phyloP scores from a whole-genome alignment of 2,113 vertebrate species.

The Stegostoma tigrinum region DNA sequence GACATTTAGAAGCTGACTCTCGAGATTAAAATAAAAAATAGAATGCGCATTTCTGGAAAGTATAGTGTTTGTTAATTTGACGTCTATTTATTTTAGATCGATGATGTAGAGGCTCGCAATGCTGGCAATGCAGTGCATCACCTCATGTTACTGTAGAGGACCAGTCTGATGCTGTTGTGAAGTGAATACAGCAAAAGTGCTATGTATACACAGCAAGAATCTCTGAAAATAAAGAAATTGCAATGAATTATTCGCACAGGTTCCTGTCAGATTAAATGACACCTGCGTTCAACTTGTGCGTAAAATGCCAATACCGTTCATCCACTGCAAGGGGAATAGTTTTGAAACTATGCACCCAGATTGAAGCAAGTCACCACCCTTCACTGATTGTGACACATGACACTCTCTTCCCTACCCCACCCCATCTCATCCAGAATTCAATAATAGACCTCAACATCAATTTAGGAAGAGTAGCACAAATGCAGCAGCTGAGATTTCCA shows the following conservation, averaged over 20 bases:
- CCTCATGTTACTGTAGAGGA: neutral
- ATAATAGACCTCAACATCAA: neutral
- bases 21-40: conserved; percentile 25
- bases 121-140: neutral
- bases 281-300: neutral
- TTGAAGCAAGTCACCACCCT: neutral
- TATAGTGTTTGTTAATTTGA: neutral
- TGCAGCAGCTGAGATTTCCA: neutral
- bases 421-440: neutral
- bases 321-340: neutral
- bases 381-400: neutral
- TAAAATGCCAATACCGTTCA: neutral
- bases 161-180: neutral
- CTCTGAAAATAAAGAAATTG: neutral
- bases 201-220: neutral
- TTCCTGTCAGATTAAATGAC: neutral
- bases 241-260: neutral
- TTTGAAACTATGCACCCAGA: neutral
- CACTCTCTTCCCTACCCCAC: neutral
- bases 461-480: neutral
- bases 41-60: neutral
- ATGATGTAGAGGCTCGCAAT: conserved; percentile 14
- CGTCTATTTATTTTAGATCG: neutral
- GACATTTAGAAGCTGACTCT: neutral
- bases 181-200: neutral